Evolutionary conservation across 1,140 invertebrate species (phyloP), one percentile per base, ranked within the genome.

Genomic region (Callitettix versicolor): DNA sequence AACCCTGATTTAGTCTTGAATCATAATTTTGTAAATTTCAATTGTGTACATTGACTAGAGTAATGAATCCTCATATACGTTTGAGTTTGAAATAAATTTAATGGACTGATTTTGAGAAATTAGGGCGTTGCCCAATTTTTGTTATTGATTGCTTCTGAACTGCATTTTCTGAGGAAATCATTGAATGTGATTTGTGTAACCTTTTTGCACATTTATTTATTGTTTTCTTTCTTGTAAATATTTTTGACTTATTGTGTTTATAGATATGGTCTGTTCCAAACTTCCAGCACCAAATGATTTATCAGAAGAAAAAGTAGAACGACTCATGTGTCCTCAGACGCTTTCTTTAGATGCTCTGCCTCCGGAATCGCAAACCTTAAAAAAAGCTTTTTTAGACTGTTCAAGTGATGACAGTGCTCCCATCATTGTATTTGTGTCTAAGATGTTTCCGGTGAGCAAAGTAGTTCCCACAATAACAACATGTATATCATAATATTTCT

Each of bases 351-450:
- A 82, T 22, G 73, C 76, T 0, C 73, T 91, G 54, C 83, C 85
- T 1, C 56, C 64, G 7, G 76, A 87, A 68, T 91, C 87, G 3
- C 79, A 83, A 65, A 63, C 72, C 34, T 71, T 95, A 1, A 91
- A 91, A 71, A 64, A 79, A 62, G 80, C 80, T 59, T 94, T 95
- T 67, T 63, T 84, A 36, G 71, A 74, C 24, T 94, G 91, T 70
- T 76, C 79, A 67, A 71, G 79, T 60, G 73, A 74, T 22, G 65
- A 78, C 1, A 73, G 83, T 56, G 78, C 75, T 55, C 86, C 91
- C 58, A 73, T 91, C 11, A 88, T 98, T 65, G 81, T 89, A 46
- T 98, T 91, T 73, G 81, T 98, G 55, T 97, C 95, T 3, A 98
- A 98, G 78, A 93, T 95, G 88, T 88, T 92, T 73, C 79, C 85